Evolutionary conservation across 2,797 vertebrate species (phyloP).

Genomic region (Botia kubotai): DNA sequence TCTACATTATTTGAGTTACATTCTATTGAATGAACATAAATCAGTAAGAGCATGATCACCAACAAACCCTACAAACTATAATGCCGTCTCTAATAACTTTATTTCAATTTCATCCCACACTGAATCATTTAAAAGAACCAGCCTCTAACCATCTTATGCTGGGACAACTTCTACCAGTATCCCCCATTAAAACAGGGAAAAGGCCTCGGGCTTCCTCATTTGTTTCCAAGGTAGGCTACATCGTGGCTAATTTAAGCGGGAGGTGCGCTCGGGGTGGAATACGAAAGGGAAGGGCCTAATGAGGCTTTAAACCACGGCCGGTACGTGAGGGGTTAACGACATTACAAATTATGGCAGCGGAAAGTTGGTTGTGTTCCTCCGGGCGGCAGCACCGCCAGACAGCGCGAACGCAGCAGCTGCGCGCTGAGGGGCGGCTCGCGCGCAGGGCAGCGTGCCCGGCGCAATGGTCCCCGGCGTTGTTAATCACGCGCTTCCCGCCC

Average conservation of each 20-base stretch:
- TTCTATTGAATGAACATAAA: not conserved
- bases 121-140: constrained; percentile 22
- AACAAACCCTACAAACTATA: not conserved
- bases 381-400: constrained; percentile 66
- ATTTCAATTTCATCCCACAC: constrained; percentile 30
- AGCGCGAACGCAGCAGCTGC: constrained; percentile 69
- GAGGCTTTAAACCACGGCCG: constrained; percentile 58
- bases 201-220: constrained; percentile 32
- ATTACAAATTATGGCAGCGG: constrained; percentile 60
- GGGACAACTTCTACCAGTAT: constrained; percentile 25
- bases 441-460: constrained; percentile 62
- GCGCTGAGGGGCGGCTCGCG: constrained; percentile 76
- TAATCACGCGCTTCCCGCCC: constrained; percentile 85
- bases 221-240: constrained; percentile 38
- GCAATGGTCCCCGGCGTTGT: constrained; percentile 84
- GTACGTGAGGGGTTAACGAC: constrained; percentile 68
- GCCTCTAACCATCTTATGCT: constrained; percentile 24
- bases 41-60: not conserved
- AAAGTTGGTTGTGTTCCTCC: constrained; percentile 66
- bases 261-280: constrained; percentile 24
- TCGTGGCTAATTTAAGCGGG: constrained; percentile 22
- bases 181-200: constrained; percentile 3
- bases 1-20: constrained; percentile 5
- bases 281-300: constrained; percentile 51
- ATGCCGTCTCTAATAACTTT: constrained; percentile 25